Evolutionary conservation across 1,140 invertebrate genomes (phyloP).

Genomic region (Pteromalus puparum): DNA sequence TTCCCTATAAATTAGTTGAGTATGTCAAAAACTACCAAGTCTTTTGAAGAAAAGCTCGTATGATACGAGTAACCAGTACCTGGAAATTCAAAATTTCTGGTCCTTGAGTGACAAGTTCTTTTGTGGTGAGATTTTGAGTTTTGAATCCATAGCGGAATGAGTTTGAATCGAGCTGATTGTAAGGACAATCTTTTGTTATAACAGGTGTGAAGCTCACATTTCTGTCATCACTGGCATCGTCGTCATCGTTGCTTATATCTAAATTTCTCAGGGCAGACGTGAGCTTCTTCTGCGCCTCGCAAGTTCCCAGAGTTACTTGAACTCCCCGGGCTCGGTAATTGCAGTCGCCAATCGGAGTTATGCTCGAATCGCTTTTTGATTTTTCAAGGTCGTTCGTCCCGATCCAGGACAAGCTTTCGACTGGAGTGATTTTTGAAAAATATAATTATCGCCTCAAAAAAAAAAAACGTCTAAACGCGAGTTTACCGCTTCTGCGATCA

Average conservation of each 20-base stretch:
- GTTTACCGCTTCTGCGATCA: slow-evolving; percentile 58
- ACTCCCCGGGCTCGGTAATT: slow-evolving; percentile 55
- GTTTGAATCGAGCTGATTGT: slow-evolving; percentile 54
- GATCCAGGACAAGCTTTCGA: slow-evolving; percentile 62
- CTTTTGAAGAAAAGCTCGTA: slow-evolving; percentile 9
- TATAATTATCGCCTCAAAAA: slow-evolving; percentile 8
- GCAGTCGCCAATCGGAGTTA: slow-evolving; percentile 49
- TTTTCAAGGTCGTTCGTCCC: slow-evolving; percentile 55
- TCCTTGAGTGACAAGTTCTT: slow-evolving; percentile 62
- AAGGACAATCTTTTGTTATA: slow-evolving; percentile 31
- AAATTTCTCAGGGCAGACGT: slow-evolving; percentile 60
- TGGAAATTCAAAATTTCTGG: slow-evolving; percentile 67
- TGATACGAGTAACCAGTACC: slow-evolving; percentile 56
- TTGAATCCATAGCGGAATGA: slow-evolving; percentile 53
- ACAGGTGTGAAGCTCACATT: background rate
- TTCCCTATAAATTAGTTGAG: slow-evolving; percentile 61
- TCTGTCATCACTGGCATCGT: slow-evolving; percentile 53
- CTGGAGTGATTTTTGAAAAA: slow-evolving; percentile 32
- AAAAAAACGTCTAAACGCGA: background rate
- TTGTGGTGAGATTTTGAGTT: slow-evolving; percentile 64
- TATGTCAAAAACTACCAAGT: background rate
- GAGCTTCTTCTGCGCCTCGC: slow-evolving; percentile 50
- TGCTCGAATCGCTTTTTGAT: slow-evolving; percentile 58
- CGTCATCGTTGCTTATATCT: slow-evolving; percentile 55
- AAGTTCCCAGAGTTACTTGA: slow-evolving; percentile 54